Percentiles rank a stretch among this genome's conserved stretches.
phyloP scores from a whole-genome alignment of 2,888 invertebrate species.

The Rhogogaster chlorosoma region DNA sequence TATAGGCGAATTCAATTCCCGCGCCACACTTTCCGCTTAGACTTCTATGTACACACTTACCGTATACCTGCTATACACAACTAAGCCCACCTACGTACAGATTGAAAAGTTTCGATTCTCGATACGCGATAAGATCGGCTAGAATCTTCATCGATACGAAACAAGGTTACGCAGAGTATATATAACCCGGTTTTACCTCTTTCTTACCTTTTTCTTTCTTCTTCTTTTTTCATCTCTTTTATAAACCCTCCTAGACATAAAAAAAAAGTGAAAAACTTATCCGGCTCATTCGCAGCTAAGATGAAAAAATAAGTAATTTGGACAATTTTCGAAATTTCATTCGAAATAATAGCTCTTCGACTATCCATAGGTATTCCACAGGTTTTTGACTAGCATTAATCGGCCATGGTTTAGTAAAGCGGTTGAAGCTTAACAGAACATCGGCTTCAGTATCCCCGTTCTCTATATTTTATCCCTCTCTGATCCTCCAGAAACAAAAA shows the following conservation, averaged over 20 bases:
- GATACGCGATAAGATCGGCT: slow-evolving; percentile 46
- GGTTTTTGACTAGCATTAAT: not conserved
- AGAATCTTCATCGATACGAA: slow-evolving; percentile 37
- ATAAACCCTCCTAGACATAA: not conserved
- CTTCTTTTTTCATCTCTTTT: not conserved
- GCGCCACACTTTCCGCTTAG: slow-evolving; percentile 36
- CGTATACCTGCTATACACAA: not conserved
- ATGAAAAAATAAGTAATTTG: not conserved
- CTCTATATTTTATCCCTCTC: not conserved
- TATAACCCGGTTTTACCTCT: not conserved
- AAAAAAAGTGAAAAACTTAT: not conserved
- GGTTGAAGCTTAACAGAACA: slow-evolving; percentile 7
- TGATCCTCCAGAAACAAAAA: not conserved
- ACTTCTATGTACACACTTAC: slow-evolving; percentile 12
- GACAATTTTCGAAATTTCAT: not conserved
- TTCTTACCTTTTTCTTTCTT: not conserved
- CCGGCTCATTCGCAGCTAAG: not conserved
- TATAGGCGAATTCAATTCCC: slow-evolving; percentile 47
- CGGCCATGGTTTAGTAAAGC: not conserved
- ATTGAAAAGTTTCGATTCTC: slow-evolving; percentile 50
- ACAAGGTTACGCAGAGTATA: slow-evolving; percentile 30
- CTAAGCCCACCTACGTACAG: not conserved
- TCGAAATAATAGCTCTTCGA: not conserved
- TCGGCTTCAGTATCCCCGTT: not conserved
- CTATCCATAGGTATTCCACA: not conserved